Percentiles rank a stretch among this genome's conserved stretches.
These are phyloP conservation scores for Zootermopsis nevadensis DNA, from an alignment of 2,888 invertebrate genomes.

Conservation along the genomic window DNA sequence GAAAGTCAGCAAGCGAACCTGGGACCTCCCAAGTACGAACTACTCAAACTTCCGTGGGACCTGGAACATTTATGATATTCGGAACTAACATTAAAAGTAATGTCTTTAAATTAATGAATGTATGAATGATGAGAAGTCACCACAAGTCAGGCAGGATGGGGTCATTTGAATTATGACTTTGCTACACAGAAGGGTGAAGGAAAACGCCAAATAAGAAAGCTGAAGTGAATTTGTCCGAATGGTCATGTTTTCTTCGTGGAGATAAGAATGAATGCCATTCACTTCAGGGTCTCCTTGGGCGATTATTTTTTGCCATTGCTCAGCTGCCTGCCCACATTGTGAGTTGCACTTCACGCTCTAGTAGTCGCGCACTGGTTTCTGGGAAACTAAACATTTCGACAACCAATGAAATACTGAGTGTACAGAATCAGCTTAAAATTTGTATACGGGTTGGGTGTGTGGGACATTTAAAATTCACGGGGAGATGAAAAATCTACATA, in stretches of 20 bases:
- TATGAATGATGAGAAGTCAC: background rate
- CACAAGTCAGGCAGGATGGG: background rate
- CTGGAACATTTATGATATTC: no score
- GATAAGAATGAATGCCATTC: conserved; percentile 27
- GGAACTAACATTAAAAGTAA: no score
- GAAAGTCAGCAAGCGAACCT: no score
- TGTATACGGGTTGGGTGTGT: no score
- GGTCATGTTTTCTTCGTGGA: background rate
- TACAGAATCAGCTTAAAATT: no score
- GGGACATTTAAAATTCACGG: no score
- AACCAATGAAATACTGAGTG: background rate
- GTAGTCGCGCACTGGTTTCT: background rate
- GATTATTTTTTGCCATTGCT: background rate
- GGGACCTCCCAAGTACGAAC: no score
- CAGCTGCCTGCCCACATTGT: background rate
- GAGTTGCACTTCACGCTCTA: conserved; percentile 20
- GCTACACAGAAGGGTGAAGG: background rate
- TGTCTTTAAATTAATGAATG: background rate
- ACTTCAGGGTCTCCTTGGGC: background rate
- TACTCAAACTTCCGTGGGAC: no score
- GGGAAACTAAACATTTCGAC: background rate
- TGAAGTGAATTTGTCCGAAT: background rate
- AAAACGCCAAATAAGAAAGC: background rate
- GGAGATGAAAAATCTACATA: no score
- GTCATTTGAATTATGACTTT: background rate